phyloP scores from a whole-genome alignment of 2,797 vertebrate genomes.

The Pygocentrus nattereri region DNA sequence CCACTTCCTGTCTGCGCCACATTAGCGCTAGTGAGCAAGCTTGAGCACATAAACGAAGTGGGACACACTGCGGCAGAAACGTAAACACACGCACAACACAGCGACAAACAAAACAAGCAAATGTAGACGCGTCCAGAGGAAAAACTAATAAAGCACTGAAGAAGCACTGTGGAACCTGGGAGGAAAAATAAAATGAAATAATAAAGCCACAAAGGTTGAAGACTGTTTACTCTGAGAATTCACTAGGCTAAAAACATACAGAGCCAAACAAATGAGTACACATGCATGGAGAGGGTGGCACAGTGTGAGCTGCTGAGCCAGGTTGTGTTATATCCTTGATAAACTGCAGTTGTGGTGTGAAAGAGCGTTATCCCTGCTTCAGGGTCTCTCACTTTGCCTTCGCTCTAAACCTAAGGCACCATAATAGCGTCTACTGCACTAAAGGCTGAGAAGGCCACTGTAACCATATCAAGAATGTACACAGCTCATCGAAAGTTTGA shows the following conservation, averaged over 20 bases:
- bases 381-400: background rate
- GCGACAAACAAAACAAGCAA: slow-evolving; percentile 27
- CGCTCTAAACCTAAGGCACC: background rate
- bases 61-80: slow-evolving; percentile 8
- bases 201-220: slow-evolving; percentile 37
- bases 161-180: background rate
- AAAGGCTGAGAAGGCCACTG: background rate
- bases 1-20: slow-evolving; percentile 56
- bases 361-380: background rate
- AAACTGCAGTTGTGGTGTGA: background rate
- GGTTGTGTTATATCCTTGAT: background rate
- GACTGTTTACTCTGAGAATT: slow-evolving; percentile 40
- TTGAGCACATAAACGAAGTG: slow-evolving; percentile 43
- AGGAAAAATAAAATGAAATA: slow-evolving; percentile 19
- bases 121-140: slow-evolving; percentile 15
- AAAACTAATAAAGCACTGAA: slow-evolving; percentile 28
- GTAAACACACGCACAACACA: slow-evolving; percentile 13
- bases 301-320: slow-evolving; percentile 37
- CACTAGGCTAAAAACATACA: slow-evolving; percentile 27
- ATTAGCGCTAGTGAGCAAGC: slow-evolving; percentile 26
- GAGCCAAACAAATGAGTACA: background rate
- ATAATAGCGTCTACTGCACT: background rate
- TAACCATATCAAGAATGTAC: background rate
- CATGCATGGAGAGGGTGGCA: slow-evolving; percentile 1
- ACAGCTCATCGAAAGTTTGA: background rate